Evolutionary conservation across 2,113 vertebrate genomes (phyloP).

Genomic region (Xiphophorus couchianus): DNA sequence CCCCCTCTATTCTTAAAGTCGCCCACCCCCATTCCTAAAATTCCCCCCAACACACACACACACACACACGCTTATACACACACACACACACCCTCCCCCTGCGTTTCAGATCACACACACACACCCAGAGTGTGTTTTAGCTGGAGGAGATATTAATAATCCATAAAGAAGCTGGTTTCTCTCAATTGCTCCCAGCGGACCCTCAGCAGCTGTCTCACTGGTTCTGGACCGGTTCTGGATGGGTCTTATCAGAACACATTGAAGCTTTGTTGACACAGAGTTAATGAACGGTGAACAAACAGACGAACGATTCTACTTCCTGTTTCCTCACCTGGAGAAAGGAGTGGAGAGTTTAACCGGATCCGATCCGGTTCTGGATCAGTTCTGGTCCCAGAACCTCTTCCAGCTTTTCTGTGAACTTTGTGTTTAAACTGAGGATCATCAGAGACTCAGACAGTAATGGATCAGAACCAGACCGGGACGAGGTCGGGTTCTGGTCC

Average conservation of each 20-base stretch:
- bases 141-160: constrained; percentile 72
- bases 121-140: constrained; percentile 37
- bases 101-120: constrained; percentile 25
- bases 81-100: background rate
- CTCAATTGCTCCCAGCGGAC: constrained; percentile 53
- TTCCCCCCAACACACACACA: background rate
- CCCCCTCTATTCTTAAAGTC: constrained; percentile 15
- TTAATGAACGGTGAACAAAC: too few relatives aligned
- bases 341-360: too few relatives aligned
- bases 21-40: background rate
- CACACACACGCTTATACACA: constrained; percentile 13
- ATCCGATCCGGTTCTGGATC: too few relatives aligned
- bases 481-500: background rate
- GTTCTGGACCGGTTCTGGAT: background rate
- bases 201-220: constrained; percentile 24
- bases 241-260: too few relatives aligned
- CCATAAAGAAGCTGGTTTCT: constrained; percentile 68
- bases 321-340: too few relatives aligned
- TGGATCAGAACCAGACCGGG: background rate
- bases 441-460: background rate
- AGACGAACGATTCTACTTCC: too few relatives aligned
- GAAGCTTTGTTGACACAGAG: too few relatives aligned
- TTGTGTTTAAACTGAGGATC: too few relatives aligned
- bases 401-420: too few relatives aligned
- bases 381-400: too few relatives aligned